Base-by-base conservation (phyloP, 1,140 invertebrate species). In the Tetramorium parvispinum region DNA sequence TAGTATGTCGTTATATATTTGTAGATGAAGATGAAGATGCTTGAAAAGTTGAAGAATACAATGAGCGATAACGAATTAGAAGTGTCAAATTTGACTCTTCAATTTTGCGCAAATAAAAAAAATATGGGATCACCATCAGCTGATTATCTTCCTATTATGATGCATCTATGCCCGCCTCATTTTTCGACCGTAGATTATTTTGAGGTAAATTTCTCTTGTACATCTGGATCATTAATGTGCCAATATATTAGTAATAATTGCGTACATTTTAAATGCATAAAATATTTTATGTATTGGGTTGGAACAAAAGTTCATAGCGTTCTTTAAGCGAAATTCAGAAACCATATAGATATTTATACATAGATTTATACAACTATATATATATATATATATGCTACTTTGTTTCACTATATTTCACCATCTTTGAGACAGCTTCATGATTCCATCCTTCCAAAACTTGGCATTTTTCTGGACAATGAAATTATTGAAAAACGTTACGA, bases 101-200 rank as follows among this genome's bases (percentile, higher is more conserved):
- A 97, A 85, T 98, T 98, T 93, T 97, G 96, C 79, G 95, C 95
- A 27, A 96, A 96, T 81, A 95, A 94, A 3, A 93, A 94, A 0
- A 27, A 51, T n/a, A 16, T n/a, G 37, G 90, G 16, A 59, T 89
- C 8, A 95, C 40, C 97, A 24, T 96, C 96, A 16, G 93, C 96
- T 18, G 95, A 94, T 61, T 95, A 96, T 66, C 93, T 98, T 53
- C 98, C 98, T 8, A 96, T 98, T 71, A 95, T 97, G 86, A 95
- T 98, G 81, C 97, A 97, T 94, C 96, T 97, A 70, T 98, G 97
- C 94, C 97, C 97, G 1, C 96, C 97, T 16, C 96, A 97, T 91
- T 98, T 98, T 93, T 97, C 97, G 3, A 98, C 97, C 13, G 96
- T 98, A 10, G 96, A 97, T 86, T 98, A 98, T 93, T 98, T 98